Percentiles rank a stretch among this genome's conserved stretches.
These are phyloP conservation scores for Pseudomyrmex dendroicus DNA, from an alignment of 1,140 invertebrate genomes.

Conservation along the genomic window DNA sequence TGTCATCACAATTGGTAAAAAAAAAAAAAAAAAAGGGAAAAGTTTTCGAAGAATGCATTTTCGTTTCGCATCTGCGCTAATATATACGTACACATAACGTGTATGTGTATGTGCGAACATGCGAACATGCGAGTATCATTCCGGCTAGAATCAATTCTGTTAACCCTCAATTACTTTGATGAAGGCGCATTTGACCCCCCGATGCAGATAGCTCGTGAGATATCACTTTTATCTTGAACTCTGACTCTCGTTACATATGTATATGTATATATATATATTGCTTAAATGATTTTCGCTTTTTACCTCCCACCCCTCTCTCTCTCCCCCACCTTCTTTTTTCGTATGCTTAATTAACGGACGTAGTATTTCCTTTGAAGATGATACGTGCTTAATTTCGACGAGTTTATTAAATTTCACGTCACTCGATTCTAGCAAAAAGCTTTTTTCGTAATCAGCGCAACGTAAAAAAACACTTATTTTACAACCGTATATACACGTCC, in stretches of 20 bases:
- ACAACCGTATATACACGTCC: not conserved
- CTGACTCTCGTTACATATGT: slow-evolving; percentile 20
- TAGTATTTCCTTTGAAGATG: slow-evolving; percentile 48
- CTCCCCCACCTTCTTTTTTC: not conserved
- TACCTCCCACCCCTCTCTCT: too few relatives aligned
- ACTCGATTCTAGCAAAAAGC: not conserved
- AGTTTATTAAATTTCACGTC: slow-evolving; percentile 25
- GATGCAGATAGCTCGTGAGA: slow-evolving; percentile 49
- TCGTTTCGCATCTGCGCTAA: slow-evolving; percentile 17
- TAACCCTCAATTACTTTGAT: slow-evolving; percentile 61
- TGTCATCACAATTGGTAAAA: too few relatives aligned
- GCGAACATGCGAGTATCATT: slow-evolving; percentile 34
- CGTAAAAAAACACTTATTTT: slow-evolving; percentile 9
- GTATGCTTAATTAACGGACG: slow-evolving; percentile 1
- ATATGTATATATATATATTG: slow-evolving; percentile 14
- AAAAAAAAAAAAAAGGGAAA: not conserved
- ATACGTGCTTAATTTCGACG: slow-evolving; percentile 24
- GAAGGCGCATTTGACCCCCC: slow-evolving; percentile 48
- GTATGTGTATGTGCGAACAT: too few relatives aligned
- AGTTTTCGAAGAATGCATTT: slow-evolving; percentile 7
- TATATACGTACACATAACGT: not conserved
- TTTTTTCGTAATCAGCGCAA: slow-evolving; percentile 29
- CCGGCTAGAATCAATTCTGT: slow-evolving; percentile 49
- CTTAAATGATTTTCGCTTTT: slow-evolving; percentile 42
- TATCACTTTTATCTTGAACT: slow-evolving; percentile 58